These are phyloP conservation scores for Hipposideros armiger DNA, from an alignment of 2,113 vertebrate genomes.

Conservation along the genomic window DNA sequence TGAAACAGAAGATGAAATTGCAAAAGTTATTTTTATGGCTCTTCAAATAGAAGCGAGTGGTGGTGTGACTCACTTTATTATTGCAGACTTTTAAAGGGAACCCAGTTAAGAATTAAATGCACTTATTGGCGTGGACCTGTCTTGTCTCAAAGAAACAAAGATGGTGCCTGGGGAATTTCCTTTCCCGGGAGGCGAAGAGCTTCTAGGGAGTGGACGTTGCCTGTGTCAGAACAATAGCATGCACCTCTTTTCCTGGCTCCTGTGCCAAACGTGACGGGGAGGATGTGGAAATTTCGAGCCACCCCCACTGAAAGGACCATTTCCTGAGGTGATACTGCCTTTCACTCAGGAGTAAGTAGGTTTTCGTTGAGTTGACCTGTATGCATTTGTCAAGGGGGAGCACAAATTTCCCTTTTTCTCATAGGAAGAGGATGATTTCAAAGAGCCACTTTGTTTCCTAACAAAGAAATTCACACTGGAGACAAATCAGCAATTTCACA, in stretches of 20 bases:
- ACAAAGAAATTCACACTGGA: constrained; percentile 44
- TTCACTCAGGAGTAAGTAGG: constrained; percentile 78
- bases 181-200: neutral
- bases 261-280: neutral
- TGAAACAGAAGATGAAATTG: neutral
- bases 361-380: constrained; percentile 63
- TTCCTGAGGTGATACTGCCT: constrained; percentile 78
- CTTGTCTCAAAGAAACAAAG: neutral
- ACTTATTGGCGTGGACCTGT: neutral
- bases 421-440: constrained; percentile 2
- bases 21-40: neutral
- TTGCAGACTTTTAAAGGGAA: neutral
- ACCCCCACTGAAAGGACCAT: constrained; percentile 39
- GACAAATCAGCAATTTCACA: constrained; percentile 68
- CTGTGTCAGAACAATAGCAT: constrained; percentile 46
- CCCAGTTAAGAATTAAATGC: neutral
- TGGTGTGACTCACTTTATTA: neutral
- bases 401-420: neutral
- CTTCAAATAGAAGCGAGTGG: neutral
- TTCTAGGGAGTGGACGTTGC: constrained; percentile 15
- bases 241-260: neutral
- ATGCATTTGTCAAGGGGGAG: neutral
- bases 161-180: constrained; percentile 33
- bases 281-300: neutral
- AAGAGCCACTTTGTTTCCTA: neutral